Conservation (phyloP, 1,140 invertebrate genomes). For the Cyclina sinensis region DNA sequence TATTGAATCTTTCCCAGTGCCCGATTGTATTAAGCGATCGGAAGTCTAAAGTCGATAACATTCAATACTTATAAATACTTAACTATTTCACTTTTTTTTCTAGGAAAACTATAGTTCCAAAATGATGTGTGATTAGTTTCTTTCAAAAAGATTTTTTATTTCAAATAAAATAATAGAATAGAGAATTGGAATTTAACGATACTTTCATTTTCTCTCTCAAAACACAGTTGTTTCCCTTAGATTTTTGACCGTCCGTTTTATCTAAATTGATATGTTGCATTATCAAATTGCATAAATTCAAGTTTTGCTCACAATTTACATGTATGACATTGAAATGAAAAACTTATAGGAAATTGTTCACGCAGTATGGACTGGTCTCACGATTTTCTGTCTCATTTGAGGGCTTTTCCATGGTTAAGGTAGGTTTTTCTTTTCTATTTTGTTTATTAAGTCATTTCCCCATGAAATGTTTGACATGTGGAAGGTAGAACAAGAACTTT, state of each 20-base stretch:
- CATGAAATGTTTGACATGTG: too few species aligned
- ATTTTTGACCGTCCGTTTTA: neutral
- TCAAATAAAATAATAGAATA: too few species aligned
- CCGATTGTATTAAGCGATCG: too few species aligned
- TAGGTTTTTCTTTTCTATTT: conserved; percentile 6
- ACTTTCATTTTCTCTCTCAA: neutral
- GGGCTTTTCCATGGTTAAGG: neutral
- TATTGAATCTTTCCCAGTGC: too few species aligned
- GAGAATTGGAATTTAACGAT: neutral
- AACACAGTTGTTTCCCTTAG: conserved; percentile 27
- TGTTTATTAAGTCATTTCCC: neutral
- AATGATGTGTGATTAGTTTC: too few species aligned
- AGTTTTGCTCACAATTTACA: neutral
- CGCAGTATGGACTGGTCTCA: conserved; percentile 12
- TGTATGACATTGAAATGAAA: neutral
- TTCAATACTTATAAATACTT: too few species aligned
- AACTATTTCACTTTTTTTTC: too few species aligned
- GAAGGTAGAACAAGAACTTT: too few species aligned
- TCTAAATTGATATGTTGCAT: neutral
- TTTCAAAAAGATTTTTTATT: too few species aligned
- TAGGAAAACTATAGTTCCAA: too few species aligned
- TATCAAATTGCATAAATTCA: neutral
- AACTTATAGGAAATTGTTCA: neutral
- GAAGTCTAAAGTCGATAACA: too few species aligned
- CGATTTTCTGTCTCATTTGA: neutral